Percentiles rank a stretch among this genome's conserved stretches.
phyloP scores from a whole-genome alignment of 2,888 invertebrate species.

The Piscicola geometra region DNA sequence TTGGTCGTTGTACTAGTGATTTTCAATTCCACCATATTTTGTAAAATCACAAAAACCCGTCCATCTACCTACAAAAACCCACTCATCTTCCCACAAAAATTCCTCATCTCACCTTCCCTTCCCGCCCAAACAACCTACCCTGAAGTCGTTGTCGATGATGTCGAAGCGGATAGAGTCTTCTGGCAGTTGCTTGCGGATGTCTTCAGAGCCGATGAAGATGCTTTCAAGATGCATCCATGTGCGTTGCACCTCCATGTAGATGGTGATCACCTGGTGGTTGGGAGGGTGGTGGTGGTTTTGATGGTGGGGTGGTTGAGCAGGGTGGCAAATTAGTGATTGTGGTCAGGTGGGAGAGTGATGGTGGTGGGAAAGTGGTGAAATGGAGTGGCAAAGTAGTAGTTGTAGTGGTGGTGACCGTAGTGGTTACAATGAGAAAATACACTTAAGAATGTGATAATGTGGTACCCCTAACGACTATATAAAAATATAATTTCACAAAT shows the following conservation, averaged over 20 bases:
- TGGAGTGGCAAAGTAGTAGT: too few species aligned
- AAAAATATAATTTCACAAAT: too few species aligned
- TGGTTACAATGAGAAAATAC: too few species aligned
- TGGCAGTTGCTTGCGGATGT: constrained; percentile 86
- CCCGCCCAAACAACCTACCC: constrained; percentile 58
- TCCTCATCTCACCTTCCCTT: too few species aligned
- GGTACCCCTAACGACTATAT: too few species aligned
- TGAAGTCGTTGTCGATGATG: constrained; percentile 82
- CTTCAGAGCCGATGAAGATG: constrained; percentile 95
- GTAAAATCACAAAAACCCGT: neutral
- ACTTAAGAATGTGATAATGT: too few species aligned
- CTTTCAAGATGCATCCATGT: constrained; percentile 96
- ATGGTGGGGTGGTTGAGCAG: too few species aligned
- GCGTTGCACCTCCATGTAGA: constrained; percentile 84
- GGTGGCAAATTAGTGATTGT: too few species aligned
- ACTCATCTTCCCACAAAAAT: neutral
- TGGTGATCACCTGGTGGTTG: constrained; percentile 60
- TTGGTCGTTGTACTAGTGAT: neutral
- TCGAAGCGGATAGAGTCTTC: constrained; percentile 89
- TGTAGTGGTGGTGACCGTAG: too few species aligned
- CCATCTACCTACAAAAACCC: neutral
- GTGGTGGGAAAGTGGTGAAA: too few species aligned
- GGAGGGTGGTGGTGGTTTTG: too few species aligned
- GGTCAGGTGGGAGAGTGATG: too few species aligned
- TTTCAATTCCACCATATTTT: neutral